Percentiles rank a stretch among this genome's conserved stretches.
Evolutionary conservation across 2,888 invertebrate species (phyloP).

Genomic region (Amphipyra tragopoginis): DNA sequence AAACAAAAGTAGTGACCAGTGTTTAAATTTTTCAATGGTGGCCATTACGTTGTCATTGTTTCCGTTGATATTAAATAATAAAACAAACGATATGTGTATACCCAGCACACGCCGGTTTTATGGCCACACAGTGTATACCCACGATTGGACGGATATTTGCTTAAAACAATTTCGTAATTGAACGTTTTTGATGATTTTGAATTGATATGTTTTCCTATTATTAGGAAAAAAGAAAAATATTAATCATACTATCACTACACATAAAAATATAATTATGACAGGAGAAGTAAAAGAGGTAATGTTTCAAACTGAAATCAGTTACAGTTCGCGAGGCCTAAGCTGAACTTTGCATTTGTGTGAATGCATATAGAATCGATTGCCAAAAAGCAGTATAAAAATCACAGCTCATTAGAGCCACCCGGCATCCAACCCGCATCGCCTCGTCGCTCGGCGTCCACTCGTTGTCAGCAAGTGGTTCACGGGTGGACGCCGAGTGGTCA

Average conservation of each 20-base stretch:
- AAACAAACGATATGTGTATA: slow-evolving; percentile 72
- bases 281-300: no score
- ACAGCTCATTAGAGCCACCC: no score
- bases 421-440: no score
- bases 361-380: no score
- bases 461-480: no score
- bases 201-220: slow-evolving; percentile 34
- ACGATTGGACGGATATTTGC: slow-evolving; percentile 46
- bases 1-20: slow-evolving; percentile 58
- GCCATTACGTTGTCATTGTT: slow-evolving; percentile 66
- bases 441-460: no score
- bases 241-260: neutral
- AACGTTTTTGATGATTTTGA: slow-evolving; percentile 45
- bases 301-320: no score
- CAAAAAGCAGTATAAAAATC: no score
- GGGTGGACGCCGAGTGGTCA: no score
- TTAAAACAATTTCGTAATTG: slow-evolving; percentile 36
- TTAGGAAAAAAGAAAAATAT: neutral
- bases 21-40: slow-evolving; percentile 76
- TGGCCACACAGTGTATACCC: slow-evolving; percentile 54
- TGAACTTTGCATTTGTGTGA: no score
- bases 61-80: slow-evolving; percentile 74
- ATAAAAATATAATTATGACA: neutral
- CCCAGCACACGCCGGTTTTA: slow-evolving; percentile 79
- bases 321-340: no score